Evolutionary conservation across 2,113 vertebrate species (phyloP).

Genomic region (Myodes glareolus): DNA sequence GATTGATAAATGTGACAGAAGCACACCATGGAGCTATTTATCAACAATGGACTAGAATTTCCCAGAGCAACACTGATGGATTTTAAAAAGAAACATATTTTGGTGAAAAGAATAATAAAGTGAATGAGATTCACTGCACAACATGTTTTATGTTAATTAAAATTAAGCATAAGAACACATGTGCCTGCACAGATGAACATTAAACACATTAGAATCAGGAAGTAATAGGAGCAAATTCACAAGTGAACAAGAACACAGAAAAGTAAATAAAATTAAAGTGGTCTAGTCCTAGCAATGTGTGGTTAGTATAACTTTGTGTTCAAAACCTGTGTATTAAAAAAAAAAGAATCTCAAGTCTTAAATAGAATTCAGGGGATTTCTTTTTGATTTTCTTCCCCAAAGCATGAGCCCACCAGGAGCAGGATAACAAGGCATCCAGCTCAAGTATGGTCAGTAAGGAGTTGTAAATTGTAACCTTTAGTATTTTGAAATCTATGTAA

Average conservation of each 20-base stretch:
- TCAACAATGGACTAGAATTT: neutral
- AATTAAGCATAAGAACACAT: neutral
- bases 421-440: neutral
- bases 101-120: neutral
- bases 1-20: neutral
- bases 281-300: neutral
- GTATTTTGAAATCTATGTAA: neutral
- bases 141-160: neutral
- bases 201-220: neutral
- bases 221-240: neutral
- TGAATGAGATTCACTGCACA: neutral
- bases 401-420: neutral
- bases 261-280: neutral
- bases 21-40: neutral
- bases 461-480: neutral
- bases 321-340: conserved; percentile 4
- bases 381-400: neutral
- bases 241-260: neutral
- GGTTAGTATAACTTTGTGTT: neutral
- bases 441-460: neutral
- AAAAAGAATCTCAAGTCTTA: conserved; percentile 18
- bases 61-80: neutral
- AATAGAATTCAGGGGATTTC: neutral
- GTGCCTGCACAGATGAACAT: neutral
- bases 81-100: neutral